Base-by-base conservation (phyloP, 2,797 vertebrate genomes). In the Trachurus trachurus region DNA sequence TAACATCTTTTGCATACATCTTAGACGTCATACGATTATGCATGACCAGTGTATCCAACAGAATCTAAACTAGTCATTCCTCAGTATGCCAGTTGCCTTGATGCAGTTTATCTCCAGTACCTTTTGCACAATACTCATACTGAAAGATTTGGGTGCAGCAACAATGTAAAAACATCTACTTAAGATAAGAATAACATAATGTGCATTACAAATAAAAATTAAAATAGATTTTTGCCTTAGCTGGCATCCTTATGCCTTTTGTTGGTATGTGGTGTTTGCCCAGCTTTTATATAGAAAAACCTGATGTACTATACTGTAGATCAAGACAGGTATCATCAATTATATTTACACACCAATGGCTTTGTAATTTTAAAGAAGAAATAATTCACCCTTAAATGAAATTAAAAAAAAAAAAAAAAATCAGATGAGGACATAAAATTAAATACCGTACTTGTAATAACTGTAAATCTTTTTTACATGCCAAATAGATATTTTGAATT, bases 1-100 rank as follows among this genome's bases (percentile, higher is more conserved):
- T 26, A 66, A 71, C 54, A 83, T 71, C 54, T 83, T 74, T 81
- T 73, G 58, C 65, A 71, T 65, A 84, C 66, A 86, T 63, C 52
- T 85, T 72, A 76, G 40, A 74, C 53, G n/a, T 63, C 58, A 76
- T 58, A 57, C 31, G 16, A 56, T 62, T 45, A 52, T 65, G 15
- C 67, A 16, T 64, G 57, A 62, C 67, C 17, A 66, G 37, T 62
- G 39, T 11, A 77, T 76, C 22, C 37, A 59, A 66, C 34, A 72
- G 68, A 71, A 66, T 75, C 53, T 7, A 56, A 76, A 72, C 9
- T 26, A 69, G 12, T 67, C 22, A 64, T 57, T 74, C 47, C 58
- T 49, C 70, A 67, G 37, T 74, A 57, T 63, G 60, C 37, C 56
- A 57, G 34, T 37, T 66, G 34, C 50, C 62, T 57, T 37, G 76